A percentile compares a stretch with the other conserved stretches of the same genome.
phyloP scores from a whole-genome alignment of 2,888 invertebrate species.

The Teinopalpus imperialis region DNA sequence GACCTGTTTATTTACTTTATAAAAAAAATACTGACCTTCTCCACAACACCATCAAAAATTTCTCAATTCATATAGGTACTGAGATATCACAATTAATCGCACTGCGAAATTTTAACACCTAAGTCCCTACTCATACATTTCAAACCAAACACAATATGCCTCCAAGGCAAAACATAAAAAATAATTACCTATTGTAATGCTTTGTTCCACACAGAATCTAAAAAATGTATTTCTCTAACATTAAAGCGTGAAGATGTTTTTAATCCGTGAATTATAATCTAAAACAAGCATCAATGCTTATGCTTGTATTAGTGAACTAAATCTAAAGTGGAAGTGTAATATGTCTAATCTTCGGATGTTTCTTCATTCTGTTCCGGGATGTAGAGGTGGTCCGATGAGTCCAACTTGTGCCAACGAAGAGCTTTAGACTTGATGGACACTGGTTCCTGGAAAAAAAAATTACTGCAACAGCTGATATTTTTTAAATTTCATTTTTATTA shows the following conservation, averaged over 20 bases:
- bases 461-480: no score
- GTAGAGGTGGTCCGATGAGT: conserved; percentile 71
- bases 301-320: no score
- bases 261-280: background rate
- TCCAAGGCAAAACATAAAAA: no score
- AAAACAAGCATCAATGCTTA: background rate
- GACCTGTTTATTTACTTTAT: no score
- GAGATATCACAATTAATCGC: no score
- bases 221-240: background rate
- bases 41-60: background rate
- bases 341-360: conserved; percentile 45
- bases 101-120: background rate
- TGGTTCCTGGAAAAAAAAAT: conserved; percentile 55
- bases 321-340: no score
- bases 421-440: conserved; percentile 68
- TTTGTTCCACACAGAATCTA: conserved; percentile 5
- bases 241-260: background rate
- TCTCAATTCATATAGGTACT: no score
- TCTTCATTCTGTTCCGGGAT: conserved; percentile 48
- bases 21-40: background rate
- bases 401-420: conserved; percentile 69
- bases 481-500: no score
- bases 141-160: background rate
- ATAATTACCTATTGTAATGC: conserved; percentile 9
- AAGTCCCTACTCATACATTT: background rate